A percentile compares a stretch with the other conserved stretches of the same genome.
Evolutionary conservation across 2,113 vertebrate species (phyloP).

Genomic region (Pseudonaja textilis): DNA sequence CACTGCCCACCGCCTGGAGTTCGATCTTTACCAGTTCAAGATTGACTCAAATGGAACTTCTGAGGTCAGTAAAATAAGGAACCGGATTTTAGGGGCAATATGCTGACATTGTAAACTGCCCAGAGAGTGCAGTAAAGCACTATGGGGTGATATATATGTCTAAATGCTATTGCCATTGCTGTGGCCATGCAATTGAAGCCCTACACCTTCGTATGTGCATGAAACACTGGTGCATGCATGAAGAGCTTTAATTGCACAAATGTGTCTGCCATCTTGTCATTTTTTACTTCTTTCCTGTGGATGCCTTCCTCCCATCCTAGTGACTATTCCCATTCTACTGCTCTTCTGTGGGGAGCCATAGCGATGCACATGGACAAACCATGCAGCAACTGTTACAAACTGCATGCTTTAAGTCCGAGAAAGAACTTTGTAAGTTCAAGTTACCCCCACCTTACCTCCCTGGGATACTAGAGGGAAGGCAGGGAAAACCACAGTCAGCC

Average conservation of each 20-base stretch:
- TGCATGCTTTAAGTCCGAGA: background rate
- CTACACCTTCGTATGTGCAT: background rate
- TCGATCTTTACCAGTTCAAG: background rate
- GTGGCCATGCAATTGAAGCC: background rate
- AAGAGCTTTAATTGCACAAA: background rate
- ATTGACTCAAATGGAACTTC: background rate
- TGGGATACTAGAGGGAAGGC: background rate
- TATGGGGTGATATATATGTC: background rate
- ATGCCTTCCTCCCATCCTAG: background rate
- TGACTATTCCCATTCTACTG: background rate
- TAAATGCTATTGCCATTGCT: background rate
- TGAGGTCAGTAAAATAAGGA: background rate
- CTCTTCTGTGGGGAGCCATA: background rate
- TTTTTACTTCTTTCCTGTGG: background rate
- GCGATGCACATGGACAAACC: background rate
- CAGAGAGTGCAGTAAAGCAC: background rate
- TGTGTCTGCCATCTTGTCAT: background rate
- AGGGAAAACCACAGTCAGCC: background rate
- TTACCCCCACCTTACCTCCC: background rate
- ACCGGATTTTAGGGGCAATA: background rate
- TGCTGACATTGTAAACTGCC: background rate
- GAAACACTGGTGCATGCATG: background rate
- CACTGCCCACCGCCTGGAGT: background rate
- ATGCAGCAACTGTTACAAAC: background rate
- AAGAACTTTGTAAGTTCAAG: background rate